phyloP scores from a whole-genome alignment of 2,888 invertebrate species.

The Aphodius sticticus region DNA sequence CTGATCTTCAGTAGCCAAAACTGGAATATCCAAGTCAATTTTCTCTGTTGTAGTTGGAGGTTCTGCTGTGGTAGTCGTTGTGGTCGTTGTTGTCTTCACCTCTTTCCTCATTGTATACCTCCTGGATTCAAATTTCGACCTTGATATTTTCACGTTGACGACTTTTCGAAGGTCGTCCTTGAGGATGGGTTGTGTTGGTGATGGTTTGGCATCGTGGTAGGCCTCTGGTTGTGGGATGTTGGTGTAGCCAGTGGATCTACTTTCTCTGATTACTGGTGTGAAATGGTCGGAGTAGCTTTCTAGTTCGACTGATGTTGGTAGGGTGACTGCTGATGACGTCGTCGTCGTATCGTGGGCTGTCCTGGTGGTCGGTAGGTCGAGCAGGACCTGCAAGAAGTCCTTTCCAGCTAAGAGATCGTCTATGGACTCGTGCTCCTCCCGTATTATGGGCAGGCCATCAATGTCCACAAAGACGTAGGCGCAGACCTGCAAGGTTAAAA shows the following conservation, averaged over 20 bases:
- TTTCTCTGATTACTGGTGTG: slow-evolving; percentile 23
- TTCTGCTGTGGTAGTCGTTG: neutral
- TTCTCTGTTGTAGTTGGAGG: neutral
- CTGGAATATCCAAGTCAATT: slow-evolving; percentile 6
- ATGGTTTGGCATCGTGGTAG: slow-evolving; percentile 17
- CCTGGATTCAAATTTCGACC: slow-evolving; percentile 8
- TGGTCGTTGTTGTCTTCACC: slow-evolving; percentile 8
- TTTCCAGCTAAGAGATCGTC: slow-evolving; percentile 61
- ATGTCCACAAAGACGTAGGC: slow-evolving; percentile 52
- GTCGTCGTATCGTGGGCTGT: slow-evolving; percentile 39
- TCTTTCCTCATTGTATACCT: slow-evolving; percentile 5
- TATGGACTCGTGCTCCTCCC: slow-evolving; percentile 55
- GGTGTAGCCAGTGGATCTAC: slow-evolving; percentile 30
- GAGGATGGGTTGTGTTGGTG: slow-evolving; percentile 26
- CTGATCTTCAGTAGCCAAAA: slow-evolving; percentile 57
- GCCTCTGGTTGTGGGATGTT: slow-evolving; percentile 5
- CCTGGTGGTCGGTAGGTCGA: slow-evolving; percentile 50
- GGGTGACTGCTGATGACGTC: slow-evolving; percentile 32
- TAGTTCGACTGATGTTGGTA: slow-evolving; percentile 33
- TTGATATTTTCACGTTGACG: slow-evolving; percentile 11
- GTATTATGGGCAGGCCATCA: slow-evolving; percentile 56
- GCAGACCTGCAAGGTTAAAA: slow-evolving; percentile 52
- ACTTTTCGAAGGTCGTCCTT: slow-evolving; percentile 11
- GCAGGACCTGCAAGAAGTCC: slow-evolving; percentile 61
- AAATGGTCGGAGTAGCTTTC: slow-evolving; percentile 29